These are phyloP conservation scores for Hippolais icterina DNA, from an alignment of 2,113 vertebrate species.

Conservation along the genomic window DNA sequence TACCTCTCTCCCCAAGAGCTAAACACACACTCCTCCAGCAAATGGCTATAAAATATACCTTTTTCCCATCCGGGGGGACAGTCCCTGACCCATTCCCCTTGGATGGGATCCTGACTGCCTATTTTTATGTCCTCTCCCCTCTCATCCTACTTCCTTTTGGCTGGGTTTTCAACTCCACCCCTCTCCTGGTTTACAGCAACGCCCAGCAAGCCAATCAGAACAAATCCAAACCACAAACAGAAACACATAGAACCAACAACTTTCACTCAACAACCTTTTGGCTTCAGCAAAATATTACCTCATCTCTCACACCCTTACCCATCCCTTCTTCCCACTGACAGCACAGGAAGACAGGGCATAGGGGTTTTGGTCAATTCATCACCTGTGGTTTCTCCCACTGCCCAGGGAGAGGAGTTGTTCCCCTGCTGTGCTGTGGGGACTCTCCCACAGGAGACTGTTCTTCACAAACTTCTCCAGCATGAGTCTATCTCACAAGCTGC, in stretches of 20 bases:
- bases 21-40: neutral
- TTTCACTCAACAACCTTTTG: neutral
- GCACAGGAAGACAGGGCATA: neutral
- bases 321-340: neutral
- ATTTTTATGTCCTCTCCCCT: neutral
- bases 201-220: neutral
- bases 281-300: neutral
- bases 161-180: neutral
- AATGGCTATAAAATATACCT: neutral
- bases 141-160: neutral
- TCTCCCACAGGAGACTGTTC: neutral
- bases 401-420: neutral
- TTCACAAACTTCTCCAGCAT: rapidly evolving
- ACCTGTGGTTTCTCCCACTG: neutral
- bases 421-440: neutral
- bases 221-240: neutral
- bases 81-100: neutral
- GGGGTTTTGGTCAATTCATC: neutral
- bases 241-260: neutral
- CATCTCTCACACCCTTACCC: neutral
- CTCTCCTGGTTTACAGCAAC: neutral
- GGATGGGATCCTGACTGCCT: rapidly evolving
- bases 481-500: neutral
- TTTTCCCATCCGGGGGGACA: rapidly evolving
- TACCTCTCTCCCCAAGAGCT: neutral